Conservation (phyloP, 2,888 invertebrate species). For the Deilephila porcellus region DNA sequence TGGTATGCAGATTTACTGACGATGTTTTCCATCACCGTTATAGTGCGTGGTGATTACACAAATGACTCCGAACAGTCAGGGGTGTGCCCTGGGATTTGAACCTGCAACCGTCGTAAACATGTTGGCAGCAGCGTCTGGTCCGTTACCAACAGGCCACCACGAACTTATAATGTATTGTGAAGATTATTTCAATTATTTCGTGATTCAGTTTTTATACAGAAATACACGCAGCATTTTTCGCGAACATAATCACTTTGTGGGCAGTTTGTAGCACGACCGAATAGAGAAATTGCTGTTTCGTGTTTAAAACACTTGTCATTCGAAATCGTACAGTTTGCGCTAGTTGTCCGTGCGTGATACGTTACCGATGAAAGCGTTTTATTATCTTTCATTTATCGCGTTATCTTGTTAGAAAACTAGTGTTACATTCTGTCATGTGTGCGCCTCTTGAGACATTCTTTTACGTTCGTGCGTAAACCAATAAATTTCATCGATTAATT, state of each 20-base stretch:
- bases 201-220: neutral
- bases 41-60: too few species aligned
- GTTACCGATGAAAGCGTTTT: conserved; percentile 37
- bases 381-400: conserved; percentile 37
- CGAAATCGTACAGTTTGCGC: conserved; percentile 36
- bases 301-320: conserved; percentile 38
- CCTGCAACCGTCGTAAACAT: too few species aligned
- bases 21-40: too few species aligned
- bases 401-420: conserved; percentile 33
- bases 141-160: too few species aligned
- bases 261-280: conserved; percentile 9
- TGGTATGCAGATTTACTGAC: too few species aligned
- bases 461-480: neutral
- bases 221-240: too few species aligned
- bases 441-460: neutral
- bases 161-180: too few species aligned
- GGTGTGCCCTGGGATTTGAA: too few species aligned
- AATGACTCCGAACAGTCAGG: too few species aligned
- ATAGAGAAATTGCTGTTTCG: conserved; percentile 34
- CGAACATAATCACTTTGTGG: neutral
- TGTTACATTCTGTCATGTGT: conserved; percentile 31
- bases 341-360: conserved; percentile 15
- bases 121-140: too few species aligned
- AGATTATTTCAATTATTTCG: neutral
- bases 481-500: conserved; percentile 21